Conservation (phyloP, 1,140 invertebrate genomes). For the Propsilocerus akamusi region DNA sequence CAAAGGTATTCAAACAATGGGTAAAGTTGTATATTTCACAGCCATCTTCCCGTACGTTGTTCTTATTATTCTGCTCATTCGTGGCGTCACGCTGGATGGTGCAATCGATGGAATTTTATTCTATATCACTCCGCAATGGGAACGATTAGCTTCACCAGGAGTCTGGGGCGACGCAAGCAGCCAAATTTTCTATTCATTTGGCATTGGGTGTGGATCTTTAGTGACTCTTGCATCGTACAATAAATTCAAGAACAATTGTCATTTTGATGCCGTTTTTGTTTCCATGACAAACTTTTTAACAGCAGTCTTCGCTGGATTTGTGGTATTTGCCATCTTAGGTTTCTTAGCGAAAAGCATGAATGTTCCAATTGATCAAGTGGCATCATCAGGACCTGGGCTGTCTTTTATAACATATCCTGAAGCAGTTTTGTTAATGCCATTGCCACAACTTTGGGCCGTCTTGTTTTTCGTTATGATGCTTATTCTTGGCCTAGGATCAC, state of each 20-base stretch:
- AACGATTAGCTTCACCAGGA: constrained; percentile 30
- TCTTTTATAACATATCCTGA: constrained; percentile 62
- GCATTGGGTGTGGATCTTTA: constrained; percentile 47
- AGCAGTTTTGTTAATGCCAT: constrained; percentile 57
- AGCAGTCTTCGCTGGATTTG: constrained; percentile 52
- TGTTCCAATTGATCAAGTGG: constrained; percentile 35
- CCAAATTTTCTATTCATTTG: constrained; percentile 56
- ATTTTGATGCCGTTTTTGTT: constrained; percentile 42
- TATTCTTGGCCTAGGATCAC: constrained; percentile 57
- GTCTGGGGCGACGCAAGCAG: constrained; percentile 45
- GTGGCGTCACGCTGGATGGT: constrained; percentile 53
- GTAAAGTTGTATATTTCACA: constrained; percentile 66
- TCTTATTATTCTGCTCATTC: constrained; percentile 36
- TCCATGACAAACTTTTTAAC: constrained; percentile 50
- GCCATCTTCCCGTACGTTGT: constrained; percentile 61
- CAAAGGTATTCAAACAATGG: constrained; percentile 50
- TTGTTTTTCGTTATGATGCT: constrained; percentile 75
- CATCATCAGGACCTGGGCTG: constrained; percentile 48
- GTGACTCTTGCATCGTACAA: constrained; percentile 59
- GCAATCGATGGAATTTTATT: constrained; percentile 48
- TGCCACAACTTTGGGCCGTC: constrained; percentile 56
- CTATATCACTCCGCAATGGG: constrained; percentile 60
- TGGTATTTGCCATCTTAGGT: constrained; percentile 68
- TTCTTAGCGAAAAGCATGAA: constrained; percentile 46
- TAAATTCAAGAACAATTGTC: constrained; percentile 47